Evolutionary conservation across 2,113 vertebrate genomes (phyloP).

Genomic region (Plecturocebus donacophilus): DNA sequence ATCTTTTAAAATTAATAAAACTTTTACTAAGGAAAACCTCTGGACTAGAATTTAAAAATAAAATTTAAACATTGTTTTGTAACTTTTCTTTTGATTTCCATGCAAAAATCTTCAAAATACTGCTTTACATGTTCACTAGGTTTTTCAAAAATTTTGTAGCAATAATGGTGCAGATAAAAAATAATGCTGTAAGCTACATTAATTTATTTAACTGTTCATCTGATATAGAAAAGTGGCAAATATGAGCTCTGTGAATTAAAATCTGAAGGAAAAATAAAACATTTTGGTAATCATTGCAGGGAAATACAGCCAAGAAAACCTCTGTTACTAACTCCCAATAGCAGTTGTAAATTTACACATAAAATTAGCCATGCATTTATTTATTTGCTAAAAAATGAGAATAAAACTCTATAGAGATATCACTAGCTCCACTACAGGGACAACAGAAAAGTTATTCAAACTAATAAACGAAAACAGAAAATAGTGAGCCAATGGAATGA

Average conservation of each 20-base stretch:
- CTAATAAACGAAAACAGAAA: conserved; percentile 31
- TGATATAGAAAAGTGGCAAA: conserved; percentile 18
- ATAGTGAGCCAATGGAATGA: conserved; percentile 36
- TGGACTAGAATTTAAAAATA: conserved; percentile 22
- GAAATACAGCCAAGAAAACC: neutral
- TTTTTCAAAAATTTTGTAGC: conserved; percentile 52
- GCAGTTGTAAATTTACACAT: neutral
- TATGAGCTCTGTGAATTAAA: neutral
- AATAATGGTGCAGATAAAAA: conserved; percentile 45
- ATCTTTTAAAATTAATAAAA: neutral
- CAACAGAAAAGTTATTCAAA: neutral
- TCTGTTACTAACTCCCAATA: neutral
- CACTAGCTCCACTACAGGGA: neutral
- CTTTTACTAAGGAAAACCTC: neutral
- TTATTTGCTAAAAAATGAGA: conserved; percentile 22
- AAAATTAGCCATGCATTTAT: conserved; percentile 40
- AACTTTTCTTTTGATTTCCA: conserved; percentile 59
- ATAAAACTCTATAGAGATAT: neutral
- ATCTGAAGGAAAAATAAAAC: conserved; percentile 39
- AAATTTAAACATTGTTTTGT: conserved; percentile 77
- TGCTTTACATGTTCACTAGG: neutral
- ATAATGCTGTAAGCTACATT: neutral
- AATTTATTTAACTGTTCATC: conserved; percentile 1
- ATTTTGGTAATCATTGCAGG: conserved; percentile 23
- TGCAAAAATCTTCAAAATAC: conserved; percentile 66